Percentiles rank a stretch among this genome's conserved stretches.
These are phyloP conservation scores for Macrotis lagotis DNA, from an alignment of 2,113 vertebrate genomes.

Conservation along the genomic window DNA sequence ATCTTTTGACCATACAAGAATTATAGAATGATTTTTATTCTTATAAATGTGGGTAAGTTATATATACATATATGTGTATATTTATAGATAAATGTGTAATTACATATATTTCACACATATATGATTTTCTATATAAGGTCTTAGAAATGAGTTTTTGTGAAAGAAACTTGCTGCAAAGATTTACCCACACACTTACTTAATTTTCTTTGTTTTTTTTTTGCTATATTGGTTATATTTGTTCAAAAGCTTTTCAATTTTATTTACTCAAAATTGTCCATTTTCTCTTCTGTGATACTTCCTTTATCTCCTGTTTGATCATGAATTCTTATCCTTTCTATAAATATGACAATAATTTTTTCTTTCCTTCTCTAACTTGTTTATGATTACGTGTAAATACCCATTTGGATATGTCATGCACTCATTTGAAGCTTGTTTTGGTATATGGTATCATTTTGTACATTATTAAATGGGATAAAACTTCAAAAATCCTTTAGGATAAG, in stretches of 20 bases:
- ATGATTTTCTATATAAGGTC: too few relatives aligned
- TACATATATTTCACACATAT: too few relatives aligned
- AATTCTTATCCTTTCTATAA: neutral
- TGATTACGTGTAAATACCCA: neutral
- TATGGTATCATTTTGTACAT: neutral
- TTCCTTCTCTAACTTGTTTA: neutral
- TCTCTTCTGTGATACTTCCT: neutral
- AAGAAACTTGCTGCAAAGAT: neutral
- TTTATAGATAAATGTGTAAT: too few relatives aligned
- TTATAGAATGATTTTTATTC: too few relatives aligned
- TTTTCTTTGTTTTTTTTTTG: neutral
- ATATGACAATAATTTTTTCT: neutral
- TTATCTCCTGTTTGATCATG: neutral
- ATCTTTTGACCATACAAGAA: too few relatives aligned
- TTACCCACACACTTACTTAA: neutral
- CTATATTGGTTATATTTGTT: neutral
- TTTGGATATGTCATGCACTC: neutral
- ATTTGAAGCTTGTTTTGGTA: neutral
- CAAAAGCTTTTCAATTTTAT: neutral
- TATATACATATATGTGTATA: too few relatives aligned
- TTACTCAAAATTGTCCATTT: neutral
- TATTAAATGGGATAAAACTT: conserved; percentile 18
- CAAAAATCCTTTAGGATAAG: conserved; percentile 24
- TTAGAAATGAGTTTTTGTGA: too few relatives aligned
- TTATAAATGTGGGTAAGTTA: too few relatives aligned